Conservation (phyloP, 2,888 invertebrate genomes). For the Drosophila kokeensis region DNA sequence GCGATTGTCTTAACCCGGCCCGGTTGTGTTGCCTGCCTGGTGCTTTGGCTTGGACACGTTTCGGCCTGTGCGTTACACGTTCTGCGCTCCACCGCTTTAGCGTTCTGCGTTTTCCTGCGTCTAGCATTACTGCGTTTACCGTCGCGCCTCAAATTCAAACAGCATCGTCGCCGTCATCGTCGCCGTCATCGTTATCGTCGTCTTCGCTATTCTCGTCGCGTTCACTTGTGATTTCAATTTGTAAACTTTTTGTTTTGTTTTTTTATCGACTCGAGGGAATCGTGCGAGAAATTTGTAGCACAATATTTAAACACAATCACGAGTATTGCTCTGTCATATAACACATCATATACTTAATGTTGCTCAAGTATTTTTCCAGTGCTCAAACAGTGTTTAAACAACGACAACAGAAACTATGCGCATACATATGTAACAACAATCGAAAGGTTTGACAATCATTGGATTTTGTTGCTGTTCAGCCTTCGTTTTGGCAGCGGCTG, state of each 20-base stretch:
- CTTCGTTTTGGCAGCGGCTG: slow-evolving; percentile 32
- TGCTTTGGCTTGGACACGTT: slow-evolving; percentile 74
- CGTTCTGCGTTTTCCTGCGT: slow-evolving; percentile 28
- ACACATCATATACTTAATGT: slow-evolving; percentile 13
- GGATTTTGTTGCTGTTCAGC: slow-evolving; percentile 10
- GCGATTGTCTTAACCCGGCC: slow-evolving; percentile 64
- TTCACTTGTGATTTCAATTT: slow-evolving; percentile 20
- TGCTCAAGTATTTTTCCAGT: slow-evolving; percentile 18
- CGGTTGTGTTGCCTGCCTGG: slow-evolving; percentile 64
- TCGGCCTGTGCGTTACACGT: slow-evolving; percentile 55
- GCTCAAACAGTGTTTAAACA: slow-evolving; percentile 16
- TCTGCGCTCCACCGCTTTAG: slow-evolving; percentile 22
- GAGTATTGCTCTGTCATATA: slow-evolving; percentile 8
- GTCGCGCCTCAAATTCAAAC: slow-evolving; percentile 25
- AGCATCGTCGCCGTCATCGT: neutral
- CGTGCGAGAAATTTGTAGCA: slow-evolving; percentile 11
- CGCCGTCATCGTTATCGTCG: neutral
- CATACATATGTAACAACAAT: neutral
- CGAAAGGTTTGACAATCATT: slow-evolving; percentile 20
- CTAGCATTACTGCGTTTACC: slow-evolving; percentile 36
- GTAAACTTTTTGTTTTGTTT: slow-evolving; percentile 30
- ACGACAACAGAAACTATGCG: slow-evolving; percentile 2
- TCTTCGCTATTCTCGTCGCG: slow-evolving; percentile 25
- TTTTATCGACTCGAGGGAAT: slow-evolving; percentile 4
- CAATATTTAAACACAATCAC: slow-evolving; percentile 15